phyloP scores from a whole-genome alignment of 2,113 vertebrate species.

The Raja brachyura region DNA sequence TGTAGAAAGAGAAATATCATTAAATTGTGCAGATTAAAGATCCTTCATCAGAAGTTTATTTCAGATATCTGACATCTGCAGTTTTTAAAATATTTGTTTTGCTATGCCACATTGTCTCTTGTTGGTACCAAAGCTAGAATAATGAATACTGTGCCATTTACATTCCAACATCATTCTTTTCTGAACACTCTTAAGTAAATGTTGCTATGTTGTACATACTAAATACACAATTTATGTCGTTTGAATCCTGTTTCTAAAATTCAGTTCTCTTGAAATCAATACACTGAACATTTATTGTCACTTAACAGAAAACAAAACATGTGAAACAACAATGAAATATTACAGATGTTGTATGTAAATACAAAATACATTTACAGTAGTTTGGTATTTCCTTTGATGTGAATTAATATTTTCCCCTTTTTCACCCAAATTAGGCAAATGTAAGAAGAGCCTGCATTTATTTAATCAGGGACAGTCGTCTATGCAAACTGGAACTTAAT shows the following conservation, averaged over 20 bases:
- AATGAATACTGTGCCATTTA: background rate
- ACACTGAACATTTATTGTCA: background rate
- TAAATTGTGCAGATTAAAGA: no score
- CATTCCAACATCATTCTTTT: background rate
- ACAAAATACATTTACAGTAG: background rate
- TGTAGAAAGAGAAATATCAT: no score
- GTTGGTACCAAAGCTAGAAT: no score
- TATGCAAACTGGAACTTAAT: background rate
- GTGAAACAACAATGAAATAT: background rate
- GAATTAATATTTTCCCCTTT: background rate
- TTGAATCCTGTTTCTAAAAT: no score
- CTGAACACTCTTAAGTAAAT: background rate
- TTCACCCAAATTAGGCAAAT: background rate
- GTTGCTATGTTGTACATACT: no score
- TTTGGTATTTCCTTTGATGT: background rate
- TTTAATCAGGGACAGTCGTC: background rate
- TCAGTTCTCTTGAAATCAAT: no score
- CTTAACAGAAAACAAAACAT: background rate
- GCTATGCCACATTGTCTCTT: background rate
- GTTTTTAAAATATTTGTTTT: no score
- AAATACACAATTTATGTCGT: no score
- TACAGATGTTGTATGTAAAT: background rate
- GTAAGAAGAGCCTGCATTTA: background rate
- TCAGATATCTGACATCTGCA: no score
- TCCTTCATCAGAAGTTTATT: no score